Evolutionary conservation across 1,140 invertebrate species (phyloP), one percentile per base, ranked within the genome.

Genomic region (Adelges cooleyi): DNA sequence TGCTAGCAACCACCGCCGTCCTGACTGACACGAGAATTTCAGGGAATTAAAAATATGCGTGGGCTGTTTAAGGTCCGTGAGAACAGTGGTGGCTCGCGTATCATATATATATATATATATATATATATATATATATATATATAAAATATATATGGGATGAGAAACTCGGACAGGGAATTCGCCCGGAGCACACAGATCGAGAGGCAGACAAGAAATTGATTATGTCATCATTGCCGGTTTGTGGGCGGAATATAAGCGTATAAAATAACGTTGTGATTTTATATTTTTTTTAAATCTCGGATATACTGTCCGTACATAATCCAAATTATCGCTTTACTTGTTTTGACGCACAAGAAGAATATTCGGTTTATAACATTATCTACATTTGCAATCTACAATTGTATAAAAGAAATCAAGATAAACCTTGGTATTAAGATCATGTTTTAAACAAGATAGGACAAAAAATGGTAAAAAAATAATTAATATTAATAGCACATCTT

Each of bases 141-240:
- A n/a, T n/a, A n/a, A n/a, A 27, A 13, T 9, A 27, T 52, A 8
- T 29, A 15, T 29, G 29, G 51, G 51, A 40, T 20, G 18, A 36
- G 36, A 56, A 42, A 42, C 36, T 54, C 40, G 54, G 54, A 33
- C 54, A 40, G 54, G 40, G 54, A 62, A 62, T 62, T 46, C 40
- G 54, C 54, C 54, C 54, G 40, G 42, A 62, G 54, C 54, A 40
- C 17, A 27, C 42, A 29, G 54, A 59, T 59, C 40, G 40, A 29
- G 54, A 62, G 23, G 23, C 54, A 62, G 54, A 62, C 54, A 46
- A 46, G 40, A 62, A 62, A 62, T 46, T 46, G 54, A 62, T 62
- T 62, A 46, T 62, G 54, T 62, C 54, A 62, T 62, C 54, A 46
- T 62, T 20, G 54, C 40, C 42, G 38, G 40, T 46, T 29, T 20